These are phyloP conservation scores for Distichodus sexfasciatus DNA, from an alignment of 2,797 vertebrate species.

Conservation along the genomic window DNA sequence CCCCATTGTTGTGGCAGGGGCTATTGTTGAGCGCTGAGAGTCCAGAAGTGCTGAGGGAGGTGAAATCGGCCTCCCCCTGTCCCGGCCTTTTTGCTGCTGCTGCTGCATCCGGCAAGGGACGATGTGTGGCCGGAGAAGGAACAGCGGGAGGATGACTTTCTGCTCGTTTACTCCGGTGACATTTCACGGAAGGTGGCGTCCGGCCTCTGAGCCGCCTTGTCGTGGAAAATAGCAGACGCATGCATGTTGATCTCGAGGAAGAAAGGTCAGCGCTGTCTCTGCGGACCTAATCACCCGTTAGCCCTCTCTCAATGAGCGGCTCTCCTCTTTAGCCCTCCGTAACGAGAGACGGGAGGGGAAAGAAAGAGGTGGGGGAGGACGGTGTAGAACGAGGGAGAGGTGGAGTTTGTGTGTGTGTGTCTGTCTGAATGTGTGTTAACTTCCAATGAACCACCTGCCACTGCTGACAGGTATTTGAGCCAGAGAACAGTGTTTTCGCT, in stretches of 20 bases:
- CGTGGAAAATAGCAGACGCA: conserved; percentile 59
- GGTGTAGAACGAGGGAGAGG: not conserved
- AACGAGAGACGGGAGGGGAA: conserved; percentile 31
- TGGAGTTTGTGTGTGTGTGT: no score
- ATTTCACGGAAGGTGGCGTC: conserved; percentile 70
- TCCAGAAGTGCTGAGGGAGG: conserved; percentile 47
- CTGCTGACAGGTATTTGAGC: conserved; percentile 17
- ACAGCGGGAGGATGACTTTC: conserved; percentile 35
- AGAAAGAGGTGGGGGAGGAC: not conserved
- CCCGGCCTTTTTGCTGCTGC: not conserved
- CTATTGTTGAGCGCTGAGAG: conserved; percentile 37
- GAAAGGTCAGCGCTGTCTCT: conserved; percentile 77
- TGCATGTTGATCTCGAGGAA: conserved; percentile 65
- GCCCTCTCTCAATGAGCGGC: conserved; percentile 67
- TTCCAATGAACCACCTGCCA: conserved; percentile 33
- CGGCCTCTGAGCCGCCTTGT: conserved; percentile 23
- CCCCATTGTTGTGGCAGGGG: conserved; percentile 34
- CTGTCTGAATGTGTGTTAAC: conserved; percentile 23
- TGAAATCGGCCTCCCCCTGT: conserved; percentile 13
- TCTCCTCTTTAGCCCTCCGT: conserved; percentile 39
- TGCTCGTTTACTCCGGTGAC: conserved; percentile 68
- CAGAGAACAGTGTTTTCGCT: conserved; percentile 35
- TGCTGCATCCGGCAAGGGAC: no score
- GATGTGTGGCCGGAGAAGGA: not conserved
- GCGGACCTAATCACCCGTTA: conserved; percentile 74